A percentile compares a stretch with the other conserved stretches of the same genome.
Evolutionary conservation across 1,140 invertebrate species (phyloP).

Genomic region (Nasonia longicornis): DNA sequence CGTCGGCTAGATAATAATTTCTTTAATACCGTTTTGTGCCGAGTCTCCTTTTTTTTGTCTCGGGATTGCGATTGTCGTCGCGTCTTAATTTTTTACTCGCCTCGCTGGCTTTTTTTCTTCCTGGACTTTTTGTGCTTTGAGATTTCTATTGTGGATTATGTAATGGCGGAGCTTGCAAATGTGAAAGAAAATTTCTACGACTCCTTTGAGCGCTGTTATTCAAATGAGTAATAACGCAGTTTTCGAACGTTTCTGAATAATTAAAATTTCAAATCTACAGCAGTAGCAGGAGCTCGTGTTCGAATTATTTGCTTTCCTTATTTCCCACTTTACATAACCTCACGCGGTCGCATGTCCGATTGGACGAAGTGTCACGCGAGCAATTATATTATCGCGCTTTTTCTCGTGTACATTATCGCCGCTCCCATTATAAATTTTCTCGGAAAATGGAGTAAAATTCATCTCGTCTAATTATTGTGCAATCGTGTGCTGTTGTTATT

Average conservation of each 20-base stretch:
- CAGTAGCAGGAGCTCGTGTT: neutral
- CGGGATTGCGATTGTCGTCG: neutral
- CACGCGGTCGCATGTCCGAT: conserved; percentile 25
- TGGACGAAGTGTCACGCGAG: conserved; percentile 15
- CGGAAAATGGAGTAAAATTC: neutral
- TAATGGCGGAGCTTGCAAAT: neutral
- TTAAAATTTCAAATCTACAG: neutral
- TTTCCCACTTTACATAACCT: conserved; percentile 1
- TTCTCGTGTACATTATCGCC: conserved; percentile 9
- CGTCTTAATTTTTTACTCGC: neutral
- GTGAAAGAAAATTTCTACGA: too few relatives aligned
- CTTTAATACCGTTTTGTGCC: neutral
- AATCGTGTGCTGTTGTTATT: neutral
- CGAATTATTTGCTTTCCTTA: neutral
- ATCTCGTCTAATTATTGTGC: neutral
- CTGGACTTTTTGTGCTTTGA: neutral
- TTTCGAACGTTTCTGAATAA: neutral
- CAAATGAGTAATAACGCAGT: neutral
- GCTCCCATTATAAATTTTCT: conserved; percentile 8
- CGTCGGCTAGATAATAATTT: neutral
- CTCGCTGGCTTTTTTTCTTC: neutral
- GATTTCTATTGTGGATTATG: neutral
- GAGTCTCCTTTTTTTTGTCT: neutral
- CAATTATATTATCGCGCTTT: conserved; percentile 8
- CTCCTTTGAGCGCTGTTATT: too few relatives aligned